These are phyloP conservation scores for Deilephila porcellus DNA, from an alignment of 2,888 invertebrate species.

Conservation along the genomic window DNA sequence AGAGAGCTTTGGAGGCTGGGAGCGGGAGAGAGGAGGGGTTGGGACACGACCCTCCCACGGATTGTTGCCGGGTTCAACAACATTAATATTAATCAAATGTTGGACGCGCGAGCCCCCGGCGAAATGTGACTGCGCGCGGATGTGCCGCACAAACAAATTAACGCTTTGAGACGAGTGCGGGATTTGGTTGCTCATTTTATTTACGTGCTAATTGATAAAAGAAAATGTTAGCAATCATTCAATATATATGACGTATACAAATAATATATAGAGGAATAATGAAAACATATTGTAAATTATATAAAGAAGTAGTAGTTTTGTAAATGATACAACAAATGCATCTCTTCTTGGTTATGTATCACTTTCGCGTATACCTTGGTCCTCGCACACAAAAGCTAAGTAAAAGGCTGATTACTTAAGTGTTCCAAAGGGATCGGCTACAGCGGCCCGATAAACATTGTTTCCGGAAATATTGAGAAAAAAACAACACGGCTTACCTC, in stretches of 20 bases:
- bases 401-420: slow-evolving; percentile 24
- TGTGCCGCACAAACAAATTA: background rate
- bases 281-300: no score
- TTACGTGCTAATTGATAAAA: background rate
- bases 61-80: slow-evolving; percentile 23
- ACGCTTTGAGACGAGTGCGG: background rate
- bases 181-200: background rate
- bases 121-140: background rate
- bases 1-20: background rate
- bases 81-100: slow-evolving; percentile 26
- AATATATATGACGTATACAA: no score
- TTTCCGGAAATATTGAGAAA: slow-evolving; percentile 21
- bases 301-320: no score
- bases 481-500: background rate
- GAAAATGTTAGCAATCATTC: no score
- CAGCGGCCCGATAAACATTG: slow-evolving; percentile 10
- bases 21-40: background rate
- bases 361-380: background rate
- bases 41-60: slow-evolving; percentile 13
- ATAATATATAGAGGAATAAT: no score
- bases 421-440: background rate
- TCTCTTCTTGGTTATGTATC: background rate
- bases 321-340: background rate
- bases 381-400: background rate
- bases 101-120: slow-evolving; percentile 9